Evolutionary conservation across 1,140 invertebrate genomes (phyloP), one percentile per base, ranked within the genome.

Genomic region (Octopus bimaculoides): DNA sequence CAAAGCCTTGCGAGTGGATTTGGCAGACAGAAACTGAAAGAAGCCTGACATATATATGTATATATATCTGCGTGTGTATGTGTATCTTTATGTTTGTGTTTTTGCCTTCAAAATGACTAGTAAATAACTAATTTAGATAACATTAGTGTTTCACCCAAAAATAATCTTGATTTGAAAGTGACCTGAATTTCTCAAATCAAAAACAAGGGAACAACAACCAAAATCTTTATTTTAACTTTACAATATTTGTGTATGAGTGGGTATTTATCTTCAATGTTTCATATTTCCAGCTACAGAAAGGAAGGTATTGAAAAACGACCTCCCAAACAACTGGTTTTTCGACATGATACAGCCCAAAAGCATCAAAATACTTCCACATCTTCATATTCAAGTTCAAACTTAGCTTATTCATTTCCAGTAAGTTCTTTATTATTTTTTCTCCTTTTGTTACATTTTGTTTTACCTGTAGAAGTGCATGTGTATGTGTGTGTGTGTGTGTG

Each of bases 261-360:
- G 26, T 41, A 41, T 2, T 41, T 41, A 41, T 41, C 26, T 41
- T 41, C 3, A 3, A 41, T 41, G 26, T 41, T 41, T 41, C 26
- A 41, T 41, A 41, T 41, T 41, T 41, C 26, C 69, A 86, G 85
- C 66, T 96, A 95, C 89, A 95, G 95, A 88, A 93, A 93, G 84
- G 95, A 96, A 88, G 95, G 93, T 0, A 92, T 92, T 81, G 92
- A 92, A 12, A 93, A 94, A 61, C 75, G 86, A 26, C 87, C 88
- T 9, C 86, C 81, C 14, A 41, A 80, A 66, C 79, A 80, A 80
- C 78, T 78, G 52, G 80, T 81, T 9, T 81, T 81, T 78, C 78
- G 81, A 5, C 81, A 81, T 77, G 81, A 81, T 54, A 81, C 17
- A 8, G 52, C 14, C 17, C 17, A 7, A 20, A n/a, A 75, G 41